Base-by-base conservation (phyloP, 2,888 invertebrate species). In the Caprella mutica region DNA sequence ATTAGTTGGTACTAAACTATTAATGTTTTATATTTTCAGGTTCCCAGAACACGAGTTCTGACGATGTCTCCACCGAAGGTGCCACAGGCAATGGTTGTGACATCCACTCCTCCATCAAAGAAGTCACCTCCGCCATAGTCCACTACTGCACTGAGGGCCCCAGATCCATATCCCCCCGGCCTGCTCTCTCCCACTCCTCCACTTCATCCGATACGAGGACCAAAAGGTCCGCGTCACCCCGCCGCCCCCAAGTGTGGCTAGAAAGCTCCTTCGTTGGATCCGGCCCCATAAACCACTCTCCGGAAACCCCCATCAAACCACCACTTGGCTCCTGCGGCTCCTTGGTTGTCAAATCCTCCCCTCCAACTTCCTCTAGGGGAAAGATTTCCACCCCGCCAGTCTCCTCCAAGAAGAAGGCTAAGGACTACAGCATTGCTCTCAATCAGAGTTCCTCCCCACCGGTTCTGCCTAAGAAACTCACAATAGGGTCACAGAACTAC, bases 251-350 rank as follows among this genome's bases (percentile, higher is more conserved):
- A n/a, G 86, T 84, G 73, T 91, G 92, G 91, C 79, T 91, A 72
- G 92, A 92, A 74, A 90, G 89, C 74, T 89, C 89, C 66, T 92
- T 92, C 72, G 85, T 86, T 61, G 86, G 86, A 68, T 85, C 84
- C 69, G 83, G 86, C 69, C 89, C 88, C 3, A 75, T 86, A 5
- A 26, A 43, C 70, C 88, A 88, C 68, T 86, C 86, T 48, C 89
- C 89, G 19, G 85, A 59, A 50, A 59, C 59, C 12, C 56, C 65
- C n/a, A 52, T 59, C 43, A 48, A 30, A 46, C 64, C 42, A 46
- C 56, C 23, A 51, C 59, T 24, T 51, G 46, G 23, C 46, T 59
- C 21, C 38, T n/a, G 19, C n/a, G 17, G 38, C 2, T 4, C 38
- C 52, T 53, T 35, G 33, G n/a, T 23, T 52, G 17, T 19, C 35